Evolutionary conservation across 2,888 invertebrate genomes (phyloP), one percentile per base, ranked within the genome.

Genomic region (Synergus umbraculus): DNA sequence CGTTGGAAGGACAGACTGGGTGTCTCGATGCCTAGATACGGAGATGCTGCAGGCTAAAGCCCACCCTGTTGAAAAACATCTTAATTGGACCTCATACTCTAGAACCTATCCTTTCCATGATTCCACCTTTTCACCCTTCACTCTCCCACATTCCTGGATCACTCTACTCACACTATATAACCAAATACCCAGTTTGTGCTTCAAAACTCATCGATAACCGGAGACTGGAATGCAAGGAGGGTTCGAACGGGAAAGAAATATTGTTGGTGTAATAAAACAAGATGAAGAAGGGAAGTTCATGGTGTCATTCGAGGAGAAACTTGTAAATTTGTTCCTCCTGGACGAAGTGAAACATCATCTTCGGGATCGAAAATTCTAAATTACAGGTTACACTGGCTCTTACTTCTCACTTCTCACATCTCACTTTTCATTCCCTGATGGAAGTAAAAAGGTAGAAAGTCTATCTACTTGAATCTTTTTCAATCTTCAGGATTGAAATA

Each of bases 81-180:
- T 90, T 90, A 90, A 90, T 90, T 90, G 88, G 89, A 89, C 87
- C 85, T 86, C 81, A 85, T 85, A 77, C 81, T 78, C 80, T 77
- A 60, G 85, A 81, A 67, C 54, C 41, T 60, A 76, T 8, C 60
- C 22, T 29, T 29, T 29, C 22, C 22, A 29, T 2, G 0, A 2
- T 29, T 29, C 22, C 22, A 29, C 22, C 22, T 29, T 29, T 29
- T 29, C 22, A 37, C 4, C 37, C 5, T 37, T 37, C 37, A 37
- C 37, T 37, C 37, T 58, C 44, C 66, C 44, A 12, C 49, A 63
- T 73, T 44, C 18, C 80, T 65, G 54, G 73, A 46, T 66, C 49
- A 37, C 80, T 44, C 22, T 65, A 58, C 22, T 76, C 46, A 63
- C 69, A 58, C 18, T 29, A 29, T 43, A 18, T 12, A 43, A 43